Evolutionary conservation across 2,797 vertebrate genomes (phyloP).

Genomic region (Mycteria americana): DNA sequence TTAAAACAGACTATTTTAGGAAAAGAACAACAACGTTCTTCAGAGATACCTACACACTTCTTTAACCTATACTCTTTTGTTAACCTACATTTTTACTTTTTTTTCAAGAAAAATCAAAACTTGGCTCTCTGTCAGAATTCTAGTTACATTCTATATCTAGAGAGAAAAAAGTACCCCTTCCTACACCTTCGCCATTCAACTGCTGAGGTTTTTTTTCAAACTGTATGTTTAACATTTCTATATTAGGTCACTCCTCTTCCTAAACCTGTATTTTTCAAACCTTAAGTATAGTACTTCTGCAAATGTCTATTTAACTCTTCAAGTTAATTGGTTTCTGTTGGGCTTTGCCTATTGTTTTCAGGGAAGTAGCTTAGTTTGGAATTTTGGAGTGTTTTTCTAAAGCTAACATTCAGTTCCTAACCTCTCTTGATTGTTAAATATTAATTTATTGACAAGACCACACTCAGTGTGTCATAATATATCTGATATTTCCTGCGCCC

Average conservation of each 20-base stretch:
- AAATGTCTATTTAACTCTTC: slow-evolving; percentile 31
- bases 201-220: neutral
- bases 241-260: slow-evolving; percentile 24
- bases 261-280: slow-evolving; percentile 34
- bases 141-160: neutral
- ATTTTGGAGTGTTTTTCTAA: slow-evolving; percentile 45
- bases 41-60: neutral
- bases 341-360: slow-evolving; percentile 14
- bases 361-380: slow-evolving; percentile 13
- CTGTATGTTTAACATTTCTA: slow-evolving; percentile 15
- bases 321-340: slow-evolving; percentile 60
- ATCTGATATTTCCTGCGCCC: slow-evolving; percentile 37
- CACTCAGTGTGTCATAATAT: neutral
- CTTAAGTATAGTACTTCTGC: slow-evolving; percentile 36
- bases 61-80: neutral
- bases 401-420: slow-evolving; percentile 46
- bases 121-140: neutral
- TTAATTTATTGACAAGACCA: slow-evolving; percentile 57
- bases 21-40: neutral
- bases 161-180: neutral
- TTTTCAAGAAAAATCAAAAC: neutral
- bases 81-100: neutral
- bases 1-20: neutral
- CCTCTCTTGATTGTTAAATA: slow-evolving; percentile 54
- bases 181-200: neutral